phyloP scores from a whole-genome alignment of 2,113 vertebrate genomes.

The Megatriorchis doriae region DNA sequence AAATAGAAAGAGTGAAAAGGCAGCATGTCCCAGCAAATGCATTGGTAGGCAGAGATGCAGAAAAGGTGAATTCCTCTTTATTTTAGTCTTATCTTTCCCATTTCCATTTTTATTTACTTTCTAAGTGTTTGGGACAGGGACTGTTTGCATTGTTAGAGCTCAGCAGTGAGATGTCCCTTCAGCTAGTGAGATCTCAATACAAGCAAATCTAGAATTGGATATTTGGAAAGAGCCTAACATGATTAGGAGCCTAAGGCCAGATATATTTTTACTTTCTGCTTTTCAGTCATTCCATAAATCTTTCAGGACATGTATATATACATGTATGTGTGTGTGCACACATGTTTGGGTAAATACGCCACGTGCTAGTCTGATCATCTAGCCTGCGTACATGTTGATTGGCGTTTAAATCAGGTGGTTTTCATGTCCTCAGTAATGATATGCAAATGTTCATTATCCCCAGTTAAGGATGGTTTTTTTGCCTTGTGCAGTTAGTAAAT shows the following conservation, averaged over 20 bases:
- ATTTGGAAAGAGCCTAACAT: background rate
- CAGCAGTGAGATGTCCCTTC: background rate
- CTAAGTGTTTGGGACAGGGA: background rate
- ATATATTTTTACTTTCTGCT: background rate
- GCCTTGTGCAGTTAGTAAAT: background rate
- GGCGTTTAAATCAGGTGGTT: background rate
- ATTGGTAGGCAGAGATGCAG: background rate
- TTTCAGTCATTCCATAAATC: background rate
- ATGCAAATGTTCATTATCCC: background rate
- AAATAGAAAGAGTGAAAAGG: background rate
- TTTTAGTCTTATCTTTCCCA: background rate
- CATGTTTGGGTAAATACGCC: background rate
- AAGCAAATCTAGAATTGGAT: background rate
- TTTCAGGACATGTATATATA: background rate
- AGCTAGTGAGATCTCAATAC: background rate
- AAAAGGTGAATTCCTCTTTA: background rate
- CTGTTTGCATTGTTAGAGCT: background rate
- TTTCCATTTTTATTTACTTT: background rate
- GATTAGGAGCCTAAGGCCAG: background rate
- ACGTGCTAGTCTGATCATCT: background rate
- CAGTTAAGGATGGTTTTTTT: background rate
- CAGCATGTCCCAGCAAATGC: background rate
- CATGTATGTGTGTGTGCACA: fast-evolving
- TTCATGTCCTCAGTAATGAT: background rate
- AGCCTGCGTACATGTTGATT: background rate